Evolutionary conservation across 2,797 vertebrate species (phyloP).

Genomic region (Silurus lanzhouensis): DNA sequence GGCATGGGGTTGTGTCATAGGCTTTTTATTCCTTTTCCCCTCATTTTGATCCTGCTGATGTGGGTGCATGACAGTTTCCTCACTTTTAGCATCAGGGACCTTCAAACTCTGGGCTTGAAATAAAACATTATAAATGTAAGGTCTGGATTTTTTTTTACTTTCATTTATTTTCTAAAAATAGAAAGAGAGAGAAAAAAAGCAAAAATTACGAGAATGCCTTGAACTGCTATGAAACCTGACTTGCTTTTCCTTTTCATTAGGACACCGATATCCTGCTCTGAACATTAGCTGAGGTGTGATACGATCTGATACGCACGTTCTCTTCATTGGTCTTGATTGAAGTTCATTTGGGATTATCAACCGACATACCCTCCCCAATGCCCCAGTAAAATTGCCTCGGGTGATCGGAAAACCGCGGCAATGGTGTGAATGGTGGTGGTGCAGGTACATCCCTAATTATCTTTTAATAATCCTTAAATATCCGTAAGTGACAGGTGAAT

Average conservation of each 20-base stretch:
- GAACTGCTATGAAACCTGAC: background rate
- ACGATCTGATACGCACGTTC: background rate
- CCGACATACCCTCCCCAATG: background rate
- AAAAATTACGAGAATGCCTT: background rate
- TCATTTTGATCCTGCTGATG: conserved; percentile 13
- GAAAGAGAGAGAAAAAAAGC: background rate
- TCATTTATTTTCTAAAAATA: background rate
- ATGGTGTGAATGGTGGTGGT: background rate
- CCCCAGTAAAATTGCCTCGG: background rate
- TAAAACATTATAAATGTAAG: background rate
- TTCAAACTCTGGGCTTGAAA: background rate
- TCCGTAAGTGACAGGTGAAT: background rate
- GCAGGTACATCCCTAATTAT: background rate
- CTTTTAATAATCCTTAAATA: background rate
- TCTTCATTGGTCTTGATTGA: background rate
- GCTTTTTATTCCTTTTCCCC: background rate
- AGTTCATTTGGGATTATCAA: background rate
- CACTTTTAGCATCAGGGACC: background rate
- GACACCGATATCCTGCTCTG: background rate
- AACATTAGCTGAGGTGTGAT: background rate
- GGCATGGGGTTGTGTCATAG: background rate
- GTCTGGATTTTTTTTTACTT: background rate
- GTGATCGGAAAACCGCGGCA: background rate
- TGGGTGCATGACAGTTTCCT: background rate
- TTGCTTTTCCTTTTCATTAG: background rate